phyloP scores from a whole-genome alignment of 2,797 vertebrate species.

The Vipera latastei region DNA sequence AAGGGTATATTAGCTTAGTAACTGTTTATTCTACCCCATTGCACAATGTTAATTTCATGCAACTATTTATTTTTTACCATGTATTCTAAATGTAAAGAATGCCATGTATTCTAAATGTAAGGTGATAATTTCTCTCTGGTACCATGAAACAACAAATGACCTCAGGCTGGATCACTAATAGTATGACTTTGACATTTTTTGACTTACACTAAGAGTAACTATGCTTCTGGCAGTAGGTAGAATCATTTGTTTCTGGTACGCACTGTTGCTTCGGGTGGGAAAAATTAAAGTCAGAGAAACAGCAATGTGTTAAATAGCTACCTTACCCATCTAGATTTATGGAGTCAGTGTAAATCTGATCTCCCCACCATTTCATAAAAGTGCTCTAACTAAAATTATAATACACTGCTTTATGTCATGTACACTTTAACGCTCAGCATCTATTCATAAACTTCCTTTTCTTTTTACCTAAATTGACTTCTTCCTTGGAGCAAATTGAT shows the following conservation, averaged over 20 bases:
- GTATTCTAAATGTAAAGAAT: background rate
- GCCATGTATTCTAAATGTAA: background rate
- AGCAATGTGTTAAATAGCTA: background rate
- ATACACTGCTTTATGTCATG: background rate
- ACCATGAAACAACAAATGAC: background rate
- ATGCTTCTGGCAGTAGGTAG: background rate
- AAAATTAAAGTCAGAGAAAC: background rate
- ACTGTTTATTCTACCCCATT: background rate
- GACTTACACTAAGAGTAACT: background rate
- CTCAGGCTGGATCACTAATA: background rate
- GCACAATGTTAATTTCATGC: background rate
- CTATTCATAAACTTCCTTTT: background rate
- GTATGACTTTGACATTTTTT: background rate
- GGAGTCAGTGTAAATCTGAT: background rate
- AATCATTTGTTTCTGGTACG: background rate
- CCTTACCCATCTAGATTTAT: background rate
- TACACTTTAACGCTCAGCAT: background rate
- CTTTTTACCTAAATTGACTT: conserved; percentile 4
- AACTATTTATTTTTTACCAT: background rate
- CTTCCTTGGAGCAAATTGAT: background rate
- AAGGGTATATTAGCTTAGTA: background rate
- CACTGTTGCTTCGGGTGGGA: background rate
- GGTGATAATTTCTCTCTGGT: background rate
- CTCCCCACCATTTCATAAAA: background rate
- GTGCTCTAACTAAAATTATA: background rate